Conservation (phyloP, 23 tunicate genomes). For the Botrylloides violaceus region DNA sequence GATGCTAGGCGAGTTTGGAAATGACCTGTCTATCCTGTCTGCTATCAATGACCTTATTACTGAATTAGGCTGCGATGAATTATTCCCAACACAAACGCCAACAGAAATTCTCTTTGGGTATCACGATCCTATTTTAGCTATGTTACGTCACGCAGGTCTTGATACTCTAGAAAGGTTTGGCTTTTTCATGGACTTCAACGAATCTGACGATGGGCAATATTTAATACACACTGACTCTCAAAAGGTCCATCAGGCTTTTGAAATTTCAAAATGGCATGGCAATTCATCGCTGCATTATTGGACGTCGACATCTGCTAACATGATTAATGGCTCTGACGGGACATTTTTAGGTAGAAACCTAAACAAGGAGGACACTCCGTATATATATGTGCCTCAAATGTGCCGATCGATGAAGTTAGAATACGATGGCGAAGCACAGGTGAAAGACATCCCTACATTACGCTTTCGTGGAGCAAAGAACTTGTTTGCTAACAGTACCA, state of each 20-base stretch:
- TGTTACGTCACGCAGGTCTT: constrained; percentile 25
- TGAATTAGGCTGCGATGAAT: background rate
- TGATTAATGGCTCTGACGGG: constrained; percentile 90
- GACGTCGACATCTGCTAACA: constrained; percentile 55
- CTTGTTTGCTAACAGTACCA: constrained; percentile 42
- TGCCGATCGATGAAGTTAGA: constrained; percentile 62
- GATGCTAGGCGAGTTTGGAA: background rate
- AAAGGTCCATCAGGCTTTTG: constrained; percentile 22
- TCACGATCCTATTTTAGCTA: constrained; percentile 44
- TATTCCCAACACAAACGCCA: constrained; percentile 52
- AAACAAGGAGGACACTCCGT: constrained; percentile 20
- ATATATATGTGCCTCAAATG: constrained; percentile 62
- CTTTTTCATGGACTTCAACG: constrained; percentile 56
- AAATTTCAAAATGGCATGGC: constrained; percentile 57
- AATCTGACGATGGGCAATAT: constrained; percentile 82
- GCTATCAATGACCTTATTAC: background rate
- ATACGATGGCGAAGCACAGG: constrained; percentile 39
- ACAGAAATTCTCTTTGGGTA: constrained; percentile 78
- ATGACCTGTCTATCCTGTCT: background rate
- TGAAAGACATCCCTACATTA: constrained; percentile 50
- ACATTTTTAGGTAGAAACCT: constrained; percentile 54
- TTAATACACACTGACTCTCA: constrained; percentile 48
- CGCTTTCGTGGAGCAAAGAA: constrained; percentile 45
- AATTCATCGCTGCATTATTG: constrained; percentile 33
- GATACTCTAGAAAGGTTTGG: constrained; percentile 40